Percentiles rank a stretch among this genome's conserved stretches.
phyloP scores from a whole-genome alignment of 2,888 invertebrate species.

The Conomelus anceps region DNA sequence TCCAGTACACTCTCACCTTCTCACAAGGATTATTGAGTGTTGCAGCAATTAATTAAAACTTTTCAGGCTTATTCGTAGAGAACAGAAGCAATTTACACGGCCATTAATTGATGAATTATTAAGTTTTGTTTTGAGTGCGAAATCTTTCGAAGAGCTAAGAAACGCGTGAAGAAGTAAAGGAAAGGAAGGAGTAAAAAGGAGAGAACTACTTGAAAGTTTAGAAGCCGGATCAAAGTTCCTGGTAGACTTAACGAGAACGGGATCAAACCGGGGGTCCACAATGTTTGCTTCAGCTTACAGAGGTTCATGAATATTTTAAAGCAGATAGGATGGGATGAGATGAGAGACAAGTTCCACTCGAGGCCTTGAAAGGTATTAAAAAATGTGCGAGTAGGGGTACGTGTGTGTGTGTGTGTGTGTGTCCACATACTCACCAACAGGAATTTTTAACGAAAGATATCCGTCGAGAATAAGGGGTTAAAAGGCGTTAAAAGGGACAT shows the following conservation, averaged over 20 bases:
- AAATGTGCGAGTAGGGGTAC: not conserved
- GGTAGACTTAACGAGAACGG: not conserved
- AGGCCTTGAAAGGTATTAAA: not conserved
- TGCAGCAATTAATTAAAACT: not conserved
- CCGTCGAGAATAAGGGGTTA: not conserved
- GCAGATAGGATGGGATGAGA: not conserved
- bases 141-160: not conserved
- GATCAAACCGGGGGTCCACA: not conserved
- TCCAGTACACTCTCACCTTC: not conserved
- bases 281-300: not conserved
- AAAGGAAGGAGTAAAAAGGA: not conserved
- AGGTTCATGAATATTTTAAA: not conserved
- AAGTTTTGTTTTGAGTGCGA: not conserved
- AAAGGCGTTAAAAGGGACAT: not conserved
- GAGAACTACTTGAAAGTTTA: not conserved
- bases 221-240: not conserved
- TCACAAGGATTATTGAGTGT: not conserved
- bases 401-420: not conserved
- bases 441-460: not conserved
- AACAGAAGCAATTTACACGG: not conserved
- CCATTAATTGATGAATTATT: not conserved
- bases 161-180: too few species aligned
- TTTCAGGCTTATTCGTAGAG: not conserved
- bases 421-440: not conserved
- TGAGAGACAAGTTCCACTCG: not conserved